These are phyloP conservation scores for Phrynocephalus vlangalii DNA, from an alignment of 2,797 vertebrate species.

Conservation along the genomic window DNA sequence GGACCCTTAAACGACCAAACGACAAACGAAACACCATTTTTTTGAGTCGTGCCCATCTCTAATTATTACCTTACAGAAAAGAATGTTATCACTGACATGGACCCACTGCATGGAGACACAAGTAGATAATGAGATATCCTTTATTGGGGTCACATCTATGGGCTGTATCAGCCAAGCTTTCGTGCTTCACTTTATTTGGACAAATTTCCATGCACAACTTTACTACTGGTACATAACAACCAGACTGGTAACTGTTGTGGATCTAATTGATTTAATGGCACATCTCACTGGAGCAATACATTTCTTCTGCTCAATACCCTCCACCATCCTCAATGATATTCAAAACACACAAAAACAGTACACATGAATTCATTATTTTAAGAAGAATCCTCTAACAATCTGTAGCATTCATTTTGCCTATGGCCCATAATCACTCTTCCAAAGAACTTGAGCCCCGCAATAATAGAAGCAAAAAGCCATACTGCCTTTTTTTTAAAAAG, in stretches of 20 bases:
- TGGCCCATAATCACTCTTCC: too few relatives aligned
- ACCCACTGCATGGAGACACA: background rate
- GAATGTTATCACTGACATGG: background rate
- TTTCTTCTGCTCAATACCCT: background rate
- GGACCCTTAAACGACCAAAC: too few relatives aligned
- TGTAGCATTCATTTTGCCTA: background rate
- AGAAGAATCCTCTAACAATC: background rate
- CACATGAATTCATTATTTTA: background rate
- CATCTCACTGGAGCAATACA: background rate
- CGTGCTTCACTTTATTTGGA: background rate
- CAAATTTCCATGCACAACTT: background rate
- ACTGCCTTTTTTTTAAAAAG: too few relatives aligned
- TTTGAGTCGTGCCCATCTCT: too few relatives aligned
- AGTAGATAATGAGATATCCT: conserved; percentile 18
- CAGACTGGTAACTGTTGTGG: background rate
- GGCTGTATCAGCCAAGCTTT: conserved; percentile 12
- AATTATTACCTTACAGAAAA: conserved; percentile 5
- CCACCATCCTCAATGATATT: background rate
- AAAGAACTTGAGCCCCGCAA: too few relatives aligned
- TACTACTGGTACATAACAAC: conserved; percentile 7
- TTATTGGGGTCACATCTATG: conserved; percentile 19
- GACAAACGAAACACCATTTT: too few relatives aligned
- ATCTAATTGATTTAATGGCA: background rate
- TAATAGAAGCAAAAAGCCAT: too few relatives aligned
- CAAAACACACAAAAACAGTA: background rate